These are phyloP conservation scores for Otus sunia DNA, from an alignment of 2,113 vertebrate genomes.

Conservation along the genomic window DNA sequence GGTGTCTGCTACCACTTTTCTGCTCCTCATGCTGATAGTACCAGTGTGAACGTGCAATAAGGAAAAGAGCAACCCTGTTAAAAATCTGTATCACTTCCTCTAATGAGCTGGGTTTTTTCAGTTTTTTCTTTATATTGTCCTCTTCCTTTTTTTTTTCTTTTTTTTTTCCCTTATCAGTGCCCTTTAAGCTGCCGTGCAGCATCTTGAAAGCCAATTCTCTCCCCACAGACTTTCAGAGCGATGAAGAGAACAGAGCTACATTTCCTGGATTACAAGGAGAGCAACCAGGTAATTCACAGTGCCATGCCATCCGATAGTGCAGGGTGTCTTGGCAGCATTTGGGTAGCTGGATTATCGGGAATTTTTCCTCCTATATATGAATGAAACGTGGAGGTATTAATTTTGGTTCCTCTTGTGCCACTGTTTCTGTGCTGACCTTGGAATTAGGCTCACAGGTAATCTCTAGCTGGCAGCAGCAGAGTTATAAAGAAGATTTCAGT, in stretches of 20 bases:
- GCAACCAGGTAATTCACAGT: neutral
- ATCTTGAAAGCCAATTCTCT: neutral
- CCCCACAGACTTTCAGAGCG: neutral
- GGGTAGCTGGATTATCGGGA: neutral
- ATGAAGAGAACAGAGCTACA: too few species aligned
- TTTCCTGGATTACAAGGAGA: neutral
- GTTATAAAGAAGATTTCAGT: neutral
- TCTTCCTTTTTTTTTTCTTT: neutral
- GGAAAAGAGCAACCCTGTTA: neutral
- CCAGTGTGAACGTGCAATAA: neutral
- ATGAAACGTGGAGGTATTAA: neutral
- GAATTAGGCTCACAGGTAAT: neutral
- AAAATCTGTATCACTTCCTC: neutral
- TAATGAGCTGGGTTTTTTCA: neutral
- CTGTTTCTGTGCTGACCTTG: neutral
- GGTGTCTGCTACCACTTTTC: neutral
- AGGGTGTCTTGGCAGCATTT: too few species aligned
- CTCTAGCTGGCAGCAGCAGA: neutral
- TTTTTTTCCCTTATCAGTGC: neutral
- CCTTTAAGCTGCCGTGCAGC: neutral
- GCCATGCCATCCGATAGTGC: rapidly evolving
- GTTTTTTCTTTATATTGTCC: neutral
- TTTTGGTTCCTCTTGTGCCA: neutral
- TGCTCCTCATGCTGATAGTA: neutral
- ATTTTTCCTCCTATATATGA: neutral